These are phyloP conservation scores for Periophthalmodon schlosseri DNA, from an alignment of 2,113 vertebrate species.

Conservation along the genomic window DNA sequence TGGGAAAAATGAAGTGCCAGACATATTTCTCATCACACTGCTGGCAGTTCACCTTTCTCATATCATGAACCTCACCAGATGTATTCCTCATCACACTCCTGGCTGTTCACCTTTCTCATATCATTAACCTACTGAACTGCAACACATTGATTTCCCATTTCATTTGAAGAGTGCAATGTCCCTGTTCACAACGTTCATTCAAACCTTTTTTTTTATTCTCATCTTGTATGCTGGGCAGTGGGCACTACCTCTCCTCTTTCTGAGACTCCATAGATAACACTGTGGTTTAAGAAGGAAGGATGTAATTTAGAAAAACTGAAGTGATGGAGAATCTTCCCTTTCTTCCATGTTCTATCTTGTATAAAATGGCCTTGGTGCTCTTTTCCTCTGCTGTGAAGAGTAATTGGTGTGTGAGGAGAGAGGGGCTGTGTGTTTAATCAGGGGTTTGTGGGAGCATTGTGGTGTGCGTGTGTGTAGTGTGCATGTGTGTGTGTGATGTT, in stretches of 20 bases:
- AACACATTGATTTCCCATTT: neutral
- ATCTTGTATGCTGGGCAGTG: neutral
- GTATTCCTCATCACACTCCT: neutral
- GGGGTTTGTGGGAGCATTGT: slow-evolving; percentile 16
- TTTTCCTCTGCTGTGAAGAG: slow-evolving; percentile 61
- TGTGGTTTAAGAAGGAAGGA: slow-evolving; percentile 20
- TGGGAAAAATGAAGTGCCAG: no score
- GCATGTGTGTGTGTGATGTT: slow-evolving; percentile 19
- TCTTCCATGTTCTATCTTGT: slow-evolving; percentile 38
- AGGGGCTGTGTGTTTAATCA: slow-evolving; percentile 37
- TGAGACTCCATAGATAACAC: neutral
- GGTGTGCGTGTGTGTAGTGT: slow-evolving; percentile 19
- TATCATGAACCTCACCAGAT: neutral
- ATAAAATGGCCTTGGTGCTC: slow-evolving; percentile 64
- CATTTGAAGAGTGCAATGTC: neutral
- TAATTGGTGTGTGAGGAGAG: slow-evolving; percentile 57
- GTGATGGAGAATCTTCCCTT: slow-evolving; percentile 45
- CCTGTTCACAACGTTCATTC: neutral
- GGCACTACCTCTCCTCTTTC: neutral
- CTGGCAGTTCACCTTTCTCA: neutral
- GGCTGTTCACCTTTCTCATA: neutral
- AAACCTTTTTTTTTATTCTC: neutral
- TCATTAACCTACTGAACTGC: neutral
- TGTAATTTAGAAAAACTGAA: slow-evolving; percentile 18
- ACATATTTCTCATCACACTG: no score